Conservation (phyloP, 2,888 invertebrate genomes). For the Drosophila algonquin region DNA sequence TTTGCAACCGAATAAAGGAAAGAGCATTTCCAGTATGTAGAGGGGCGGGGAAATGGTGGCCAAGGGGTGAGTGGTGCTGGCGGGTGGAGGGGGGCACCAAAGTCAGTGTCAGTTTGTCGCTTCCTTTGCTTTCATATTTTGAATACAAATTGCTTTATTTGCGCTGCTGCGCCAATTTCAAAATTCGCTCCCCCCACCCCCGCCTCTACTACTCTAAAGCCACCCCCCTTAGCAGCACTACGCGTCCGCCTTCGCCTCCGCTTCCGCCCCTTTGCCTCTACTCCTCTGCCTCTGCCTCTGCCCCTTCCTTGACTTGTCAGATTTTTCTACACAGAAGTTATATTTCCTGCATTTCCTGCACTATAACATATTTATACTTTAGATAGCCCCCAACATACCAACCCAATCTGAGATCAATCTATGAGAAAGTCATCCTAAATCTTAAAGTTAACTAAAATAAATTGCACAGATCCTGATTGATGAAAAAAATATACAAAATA, state of each 20-base stretch:
- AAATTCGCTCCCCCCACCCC: conserved; percentile 4
- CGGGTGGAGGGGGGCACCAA: conserved; percentile 16
- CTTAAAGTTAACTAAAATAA: no score
- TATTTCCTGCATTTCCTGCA: conserved; percentile 37
- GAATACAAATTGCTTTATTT: conserved; percentile 84
- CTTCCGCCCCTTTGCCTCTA: not conserved
- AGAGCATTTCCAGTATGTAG: not conserved
- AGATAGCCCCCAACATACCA: no score
- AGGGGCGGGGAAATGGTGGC: not conserved
- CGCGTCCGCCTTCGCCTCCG: conserved; percentile 6
- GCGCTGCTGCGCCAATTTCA: conserved; percentile 75
- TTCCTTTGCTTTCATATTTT: conserved; percentile 82
- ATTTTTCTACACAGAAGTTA: conserved; percentile 68
- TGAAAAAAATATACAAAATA: no score
- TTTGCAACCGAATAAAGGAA: conserved; percentile 60
- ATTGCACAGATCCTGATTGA: no score
- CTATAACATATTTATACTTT: no score
- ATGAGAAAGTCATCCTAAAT: no score
- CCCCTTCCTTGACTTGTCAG: conserved; percentile 52
- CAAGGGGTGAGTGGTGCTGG: not conserved
- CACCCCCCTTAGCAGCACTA: not conserved
- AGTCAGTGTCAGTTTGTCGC: conserved; percentile 68
- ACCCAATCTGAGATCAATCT: no score
- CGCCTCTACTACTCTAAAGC: not conserved
- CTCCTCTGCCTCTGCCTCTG: conserved; percentile 19